Percentiles rank a stretch among this genome's conserved stretches.
These are phyloP conservation scores for Cherax destructor DNA, from an alignment of 1,140 invertebrate species.

Conservation along the genomic window DNA sequence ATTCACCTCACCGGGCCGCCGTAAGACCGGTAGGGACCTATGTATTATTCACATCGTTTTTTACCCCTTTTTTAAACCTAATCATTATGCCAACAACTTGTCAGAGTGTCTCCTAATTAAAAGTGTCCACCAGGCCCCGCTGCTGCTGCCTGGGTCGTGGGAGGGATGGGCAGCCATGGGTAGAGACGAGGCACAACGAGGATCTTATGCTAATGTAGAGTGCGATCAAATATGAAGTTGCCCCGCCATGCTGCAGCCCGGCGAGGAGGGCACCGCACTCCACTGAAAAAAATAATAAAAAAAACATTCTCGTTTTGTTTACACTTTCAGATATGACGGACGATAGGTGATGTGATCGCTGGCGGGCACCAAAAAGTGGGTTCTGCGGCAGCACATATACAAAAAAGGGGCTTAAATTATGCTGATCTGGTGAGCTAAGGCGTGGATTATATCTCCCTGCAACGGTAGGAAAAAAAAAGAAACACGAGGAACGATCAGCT, in stretches of 20 bases:
- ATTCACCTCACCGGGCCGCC: neutral
- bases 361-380: neutral
- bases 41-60: neutral
- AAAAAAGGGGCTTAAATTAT: neutral
- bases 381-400: neutral
- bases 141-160: neutral
- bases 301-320: neutral
- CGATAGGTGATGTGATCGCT: neutral
- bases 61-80: slow-evolving; percentile 17
- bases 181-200: neutral
- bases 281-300: neutral
- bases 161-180: no score
- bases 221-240: neutral
- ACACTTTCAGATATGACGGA: neutral
- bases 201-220: neutral
- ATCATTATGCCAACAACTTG: slow-evolving; percentile 62
- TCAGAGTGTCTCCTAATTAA: slow-evolving; percentile 61
- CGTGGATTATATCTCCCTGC: neutral
- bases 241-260: no score
- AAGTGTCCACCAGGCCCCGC: slow-evolving; percentile 31
- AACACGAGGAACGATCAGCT: neutral
- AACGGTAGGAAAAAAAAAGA: neutral
- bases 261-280: no score
- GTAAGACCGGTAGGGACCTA: neutral
- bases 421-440: neutral